Percentiles rank a stretch among this genome's conserved stretches.
Evolutionary conservation across 2,888 invertebrate species (phyloP).

Genomic region (Philereme vetulata): DNA sequence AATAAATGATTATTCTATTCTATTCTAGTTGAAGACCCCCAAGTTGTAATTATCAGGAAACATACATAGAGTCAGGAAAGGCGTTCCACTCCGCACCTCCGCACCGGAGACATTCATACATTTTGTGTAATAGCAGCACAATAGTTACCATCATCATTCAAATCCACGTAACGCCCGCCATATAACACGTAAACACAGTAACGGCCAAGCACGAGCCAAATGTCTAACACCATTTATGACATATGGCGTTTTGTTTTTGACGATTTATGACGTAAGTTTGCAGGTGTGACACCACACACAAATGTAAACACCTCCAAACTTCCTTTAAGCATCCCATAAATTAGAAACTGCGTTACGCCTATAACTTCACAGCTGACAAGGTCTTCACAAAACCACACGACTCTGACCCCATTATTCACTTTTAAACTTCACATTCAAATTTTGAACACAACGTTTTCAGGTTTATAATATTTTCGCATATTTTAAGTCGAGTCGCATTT

Average conservation of each 20-base stretch:
- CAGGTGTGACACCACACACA: constrained; percentile 5
- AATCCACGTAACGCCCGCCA: constrained; percentile 60
- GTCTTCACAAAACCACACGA: neutral
- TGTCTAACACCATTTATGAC: constrained; percentile 71
- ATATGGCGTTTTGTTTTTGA: constrained; percentile 43
- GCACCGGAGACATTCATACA: too few relatives aligned
- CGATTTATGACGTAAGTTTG: constrained; percentile 14
- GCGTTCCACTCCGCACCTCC: too few relatives aligned
- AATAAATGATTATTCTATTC: too few relatives aligned
- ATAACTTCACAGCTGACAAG: neutral
- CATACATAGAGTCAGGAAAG: too few relatives aligned
- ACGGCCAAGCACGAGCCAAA: constrained; percentile 57
- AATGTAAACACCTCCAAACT: neutral
- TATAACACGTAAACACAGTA: constrained; percentile 59
- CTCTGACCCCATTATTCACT: neutral
- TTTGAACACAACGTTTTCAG: neutral
- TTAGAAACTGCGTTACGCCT: neutral
- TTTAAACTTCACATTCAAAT: neutral
- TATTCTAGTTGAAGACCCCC: too few relatives aligned
- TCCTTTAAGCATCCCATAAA: neutral
- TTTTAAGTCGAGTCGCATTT: constrained; percentile 9
- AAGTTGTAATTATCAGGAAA: too few relatives aligned
- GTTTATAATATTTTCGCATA: neutral
- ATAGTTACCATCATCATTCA: constrained; percentile 62
- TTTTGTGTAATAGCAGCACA: constrained; percentile 12